Percentiles rank a stretch among this genome's conserved stretches.
phyloP scores from a whole-genome alignment of 2,888 invertebrate species.

The Panorpa germanica region DNA sequence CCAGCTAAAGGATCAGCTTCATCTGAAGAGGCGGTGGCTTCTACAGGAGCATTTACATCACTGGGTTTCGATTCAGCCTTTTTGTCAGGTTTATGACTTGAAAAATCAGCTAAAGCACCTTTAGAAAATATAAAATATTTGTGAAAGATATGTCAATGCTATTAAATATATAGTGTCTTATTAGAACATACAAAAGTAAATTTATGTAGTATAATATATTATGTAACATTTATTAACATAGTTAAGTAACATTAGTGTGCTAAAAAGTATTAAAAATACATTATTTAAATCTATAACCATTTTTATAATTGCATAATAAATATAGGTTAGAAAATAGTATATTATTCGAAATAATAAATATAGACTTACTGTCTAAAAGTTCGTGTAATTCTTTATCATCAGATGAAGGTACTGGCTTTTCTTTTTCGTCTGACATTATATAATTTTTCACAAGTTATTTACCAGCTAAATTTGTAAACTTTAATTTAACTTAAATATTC shows the following conservation, averaged over 20 bases:
- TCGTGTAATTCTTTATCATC: constrained; percentile 53
- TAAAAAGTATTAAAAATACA: constrained; percentile 1
- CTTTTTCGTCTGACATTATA: too few relatives aligned
- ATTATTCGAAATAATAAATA: neutral
- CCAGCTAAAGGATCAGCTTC: constrained; percentile 14
- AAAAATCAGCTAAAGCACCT: constrained; percentile 51
- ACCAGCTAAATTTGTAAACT: too few relatives aligned
- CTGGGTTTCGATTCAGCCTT: constrained; percentile 14
- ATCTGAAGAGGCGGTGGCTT: constrained; percentile 10
- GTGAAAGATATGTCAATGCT: constrained; percentile 9
- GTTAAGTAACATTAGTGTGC: neutral
- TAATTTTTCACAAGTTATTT: too few relatives aligned
- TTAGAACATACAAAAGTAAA: constrained; percentile 11
- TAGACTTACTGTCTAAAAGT: constrained; percentile 50
- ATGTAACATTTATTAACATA: neutral
- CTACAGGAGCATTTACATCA: constrained; percentile 11
- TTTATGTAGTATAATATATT: neutral
- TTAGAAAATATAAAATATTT: constrained; percentile 13
- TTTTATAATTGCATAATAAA: neutral
- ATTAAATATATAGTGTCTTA: constrained; percentile 1
- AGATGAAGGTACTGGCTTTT: too few relatives aligned
- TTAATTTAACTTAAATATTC: too few relatives aligned
- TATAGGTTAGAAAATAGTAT: neutral
- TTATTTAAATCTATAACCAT: constrained; percentile 2
- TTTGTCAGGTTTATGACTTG: too few relatives aligned